Conservation (phyloP, 2,888 invertebrate species). For the Hololepta plana region DNA sequence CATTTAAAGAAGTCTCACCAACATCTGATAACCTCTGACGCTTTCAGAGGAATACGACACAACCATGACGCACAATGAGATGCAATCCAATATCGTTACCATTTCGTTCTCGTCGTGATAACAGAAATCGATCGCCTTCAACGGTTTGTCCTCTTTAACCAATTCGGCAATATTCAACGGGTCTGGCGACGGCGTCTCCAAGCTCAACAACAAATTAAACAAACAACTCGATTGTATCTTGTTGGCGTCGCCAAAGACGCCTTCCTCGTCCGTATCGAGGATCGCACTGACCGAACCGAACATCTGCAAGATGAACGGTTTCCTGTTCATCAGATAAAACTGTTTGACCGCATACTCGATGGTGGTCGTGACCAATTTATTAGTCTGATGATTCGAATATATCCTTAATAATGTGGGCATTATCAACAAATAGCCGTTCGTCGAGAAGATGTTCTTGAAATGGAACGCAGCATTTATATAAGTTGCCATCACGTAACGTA, state of each 20-base stretch:
- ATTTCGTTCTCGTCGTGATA: conserved; percentile 97
- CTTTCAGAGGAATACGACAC: conserved; percentile 97
- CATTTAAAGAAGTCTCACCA: conserved; percentile 35
- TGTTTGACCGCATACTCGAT: conserved; percentile 98
- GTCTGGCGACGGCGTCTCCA: conserved; percentile 89
- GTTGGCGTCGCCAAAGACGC: conserved; percentile 79
- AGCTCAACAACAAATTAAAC: conserved; percentile 75
- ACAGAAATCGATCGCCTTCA: conserved; percentile 94
- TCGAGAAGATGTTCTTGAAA: conserved; percentile 97
- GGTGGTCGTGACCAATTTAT: conserved; percentile 83
- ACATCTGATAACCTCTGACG: conserved; percentile 76
- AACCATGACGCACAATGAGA: conserved; percentile 97
- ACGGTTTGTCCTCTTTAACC: conserved; percentile 78
- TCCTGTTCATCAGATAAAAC: conserved; percentile 93
- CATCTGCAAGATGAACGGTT: conserved; percentile 97
- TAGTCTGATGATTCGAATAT: conserved; percentile 95
- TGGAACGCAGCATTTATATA: conserved; percentile 96
- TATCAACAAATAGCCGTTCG: conserved; percentile 91
- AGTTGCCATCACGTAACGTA: conserved; percentile 90
- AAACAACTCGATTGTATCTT: conserved; percentile 84
- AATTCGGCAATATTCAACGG: conserved; percentile 83
- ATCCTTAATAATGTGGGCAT: conserved; percentile 95
- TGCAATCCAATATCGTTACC: conserved; percentile 90
- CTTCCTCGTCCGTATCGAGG: conserved; percentile 77
- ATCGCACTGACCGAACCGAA: conserved; percentile 96